phyloP scores from a whole-genome alignment of 2,797 vertebrate species.

The Siniperca scherzeri region DNA sequence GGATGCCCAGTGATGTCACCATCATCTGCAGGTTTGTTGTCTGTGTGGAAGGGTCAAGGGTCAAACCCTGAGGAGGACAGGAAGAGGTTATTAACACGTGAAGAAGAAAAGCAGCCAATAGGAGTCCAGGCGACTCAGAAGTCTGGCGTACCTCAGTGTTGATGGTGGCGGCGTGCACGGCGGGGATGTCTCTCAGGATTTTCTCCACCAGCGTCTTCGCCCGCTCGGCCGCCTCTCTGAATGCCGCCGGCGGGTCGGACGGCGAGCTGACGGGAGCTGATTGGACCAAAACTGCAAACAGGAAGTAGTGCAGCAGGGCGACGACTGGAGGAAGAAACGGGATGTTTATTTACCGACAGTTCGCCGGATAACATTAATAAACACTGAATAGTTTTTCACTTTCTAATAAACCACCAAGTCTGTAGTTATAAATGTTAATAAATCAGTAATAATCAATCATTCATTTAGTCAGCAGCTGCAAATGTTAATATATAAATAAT shows the following conservation, averaged over 20 bases:
- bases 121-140: background rate
- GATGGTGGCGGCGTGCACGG: constrained; percentile 59
- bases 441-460: too few species aligned
- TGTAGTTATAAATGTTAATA: too few species aligned
- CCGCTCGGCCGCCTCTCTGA: constrained; percentile 70
- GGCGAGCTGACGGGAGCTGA: constrained; percentile 69
- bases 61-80: constrained; percentile 65
- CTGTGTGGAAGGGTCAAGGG: constrained; percentile 55
- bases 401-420: too few species aligned
- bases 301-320: constrained; percentile 57
- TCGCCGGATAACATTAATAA: too few species aligned
- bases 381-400: too few species aligned
- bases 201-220: constrained; percentile 82
- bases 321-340: constrained; percentile 48
- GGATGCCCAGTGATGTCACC: constrained; percentile 64
- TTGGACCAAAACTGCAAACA: constrained; percentile 39
- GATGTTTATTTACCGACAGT: background rate
- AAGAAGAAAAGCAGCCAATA: background rate
- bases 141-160: constrained; percentile 47
- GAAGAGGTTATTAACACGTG: background rate
- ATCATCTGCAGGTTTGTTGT: constrained; percentile 68
- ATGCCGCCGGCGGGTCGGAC: background rate
- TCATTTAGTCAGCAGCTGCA: too few species aligned
- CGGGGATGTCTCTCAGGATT: constrained; percentile 73
- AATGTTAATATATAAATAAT: too few species aligned